Conservation (phyloP, 92 coral and sea anemone genomes). For the Parazoanthus darwini region DNA sequence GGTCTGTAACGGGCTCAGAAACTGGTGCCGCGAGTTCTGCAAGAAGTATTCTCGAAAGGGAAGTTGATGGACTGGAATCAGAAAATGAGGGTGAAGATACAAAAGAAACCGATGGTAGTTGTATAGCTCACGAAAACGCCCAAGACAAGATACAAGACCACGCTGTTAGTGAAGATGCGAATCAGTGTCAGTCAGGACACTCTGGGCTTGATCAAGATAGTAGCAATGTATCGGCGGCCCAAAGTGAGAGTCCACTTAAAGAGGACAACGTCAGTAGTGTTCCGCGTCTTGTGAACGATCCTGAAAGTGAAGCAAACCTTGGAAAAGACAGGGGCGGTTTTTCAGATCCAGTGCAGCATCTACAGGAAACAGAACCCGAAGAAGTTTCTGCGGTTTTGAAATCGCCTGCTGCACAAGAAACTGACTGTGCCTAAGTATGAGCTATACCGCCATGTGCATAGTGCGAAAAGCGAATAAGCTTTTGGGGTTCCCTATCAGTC, state of each 20-base stretch:
- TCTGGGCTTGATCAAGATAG: neutral
- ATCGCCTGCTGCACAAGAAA: neutral
- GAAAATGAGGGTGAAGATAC: constrained; percentile 17
- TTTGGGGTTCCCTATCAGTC: too few species aligned
- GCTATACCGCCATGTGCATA: too few species aligned
- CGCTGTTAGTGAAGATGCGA: neutral
- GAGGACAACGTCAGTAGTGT: neutral
- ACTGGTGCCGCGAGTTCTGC: neutral
- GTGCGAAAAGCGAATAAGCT: neutral
- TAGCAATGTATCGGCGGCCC: neutral
- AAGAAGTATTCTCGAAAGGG: constrained; percentile 33
- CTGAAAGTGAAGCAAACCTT: neutral
- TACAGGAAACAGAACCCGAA: neutral
- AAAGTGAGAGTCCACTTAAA: neutral
- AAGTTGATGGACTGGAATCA: constrained; percentile 39
- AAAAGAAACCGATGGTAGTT: neutral
- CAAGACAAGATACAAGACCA: neutral
- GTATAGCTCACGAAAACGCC: neutral
- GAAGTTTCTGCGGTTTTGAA: neutral
- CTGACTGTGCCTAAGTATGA: neutral
- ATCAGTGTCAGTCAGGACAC: neutral
- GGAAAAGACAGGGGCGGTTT: neutral
- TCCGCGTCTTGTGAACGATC: neutral
- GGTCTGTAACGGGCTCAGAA: constrained; percentile 37
- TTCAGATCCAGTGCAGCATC: neutral